phyloP scores from a whole-genome alignment of 30 jellyfish, hydroid and myxozoan species.

The Turritopsis dohrnii region DNA sequence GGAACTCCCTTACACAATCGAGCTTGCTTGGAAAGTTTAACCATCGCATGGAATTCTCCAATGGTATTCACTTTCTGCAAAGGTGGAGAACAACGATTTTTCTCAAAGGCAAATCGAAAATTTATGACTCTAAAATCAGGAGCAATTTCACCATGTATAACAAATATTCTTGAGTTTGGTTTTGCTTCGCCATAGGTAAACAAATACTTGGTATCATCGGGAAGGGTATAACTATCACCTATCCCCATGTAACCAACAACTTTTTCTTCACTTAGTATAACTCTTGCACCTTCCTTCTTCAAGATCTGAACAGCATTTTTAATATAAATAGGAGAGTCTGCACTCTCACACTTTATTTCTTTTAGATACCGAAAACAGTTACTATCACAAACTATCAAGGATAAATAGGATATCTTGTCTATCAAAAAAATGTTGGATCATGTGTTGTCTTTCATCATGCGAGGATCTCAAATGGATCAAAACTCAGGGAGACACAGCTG shows the following conservation, averaged over 20 bases:
- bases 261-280: constrained; percentile 19
- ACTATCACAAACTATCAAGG: neutral
- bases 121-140: neutral
- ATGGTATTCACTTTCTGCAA: constrained; percentile 10
- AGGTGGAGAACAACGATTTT: constrained; percentile 29
- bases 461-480: too few relatives aligned
- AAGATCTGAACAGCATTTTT: constrained; percentile 30
- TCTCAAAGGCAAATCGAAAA: constrained; percentile 25
- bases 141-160: constrained; percentile 10
- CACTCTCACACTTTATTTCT: constrained; percentile 2
- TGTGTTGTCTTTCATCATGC: too few relatives aligned
- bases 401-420: neutral
- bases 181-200: constrained; percentile 21
- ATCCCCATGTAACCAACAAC: constrained; percentile 25
- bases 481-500: too few relatives aligned
- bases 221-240: constrained; percentile 20
- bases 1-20: constrained; percentile 20
- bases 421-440: neutral
- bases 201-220: constrained; percentile 15
- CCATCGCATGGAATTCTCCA: constrained; percentile 28
- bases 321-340: constrained; percentile 10
- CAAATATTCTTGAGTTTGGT: constrained; percentile 26
- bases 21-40: constrained; percentile 25
- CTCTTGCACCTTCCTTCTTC: constrained; percentile 15
- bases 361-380: constrained; percentile 11